Percentiles rank a stretch among this genome's conserved stretches.
Conservation (phyloP, 2,797 vertebrate species). For the Carcharodon carcharias region DNA sequence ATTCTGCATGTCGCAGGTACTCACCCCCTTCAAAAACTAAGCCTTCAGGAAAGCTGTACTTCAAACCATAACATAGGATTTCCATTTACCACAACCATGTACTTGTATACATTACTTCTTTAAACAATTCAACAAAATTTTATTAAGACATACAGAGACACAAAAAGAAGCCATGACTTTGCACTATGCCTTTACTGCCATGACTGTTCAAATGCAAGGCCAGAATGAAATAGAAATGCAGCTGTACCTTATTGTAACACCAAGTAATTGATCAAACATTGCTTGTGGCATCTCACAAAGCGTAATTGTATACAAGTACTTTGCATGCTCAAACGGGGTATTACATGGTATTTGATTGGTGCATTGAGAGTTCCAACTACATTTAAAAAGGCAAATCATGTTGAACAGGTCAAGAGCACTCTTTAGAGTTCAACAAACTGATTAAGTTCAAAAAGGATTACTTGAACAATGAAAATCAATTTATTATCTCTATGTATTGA, state of each 20-base stretch:
- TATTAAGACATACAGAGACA: background rate
- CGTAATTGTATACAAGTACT: background rate
- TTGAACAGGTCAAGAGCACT: background rate
- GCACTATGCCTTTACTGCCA: background rate
- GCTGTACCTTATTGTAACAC: background rate
- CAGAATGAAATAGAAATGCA: background rate
- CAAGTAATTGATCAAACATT: background rate
- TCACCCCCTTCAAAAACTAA: background rate
- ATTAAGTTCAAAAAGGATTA: conserved; percentile 18
- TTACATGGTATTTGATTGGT: background rate
- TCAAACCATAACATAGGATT: background rate
- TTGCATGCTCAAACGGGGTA: background rate
- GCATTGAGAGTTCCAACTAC: background rate
- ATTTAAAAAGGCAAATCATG: background rate
- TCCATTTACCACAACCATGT: background rate
- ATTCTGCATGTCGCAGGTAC: no score
- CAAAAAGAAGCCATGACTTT: background rate
- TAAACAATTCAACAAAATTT: no score
- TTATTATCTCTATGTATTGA: background rate
- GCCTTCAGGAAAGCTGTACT: background rate
- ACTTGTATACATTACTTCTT: background rate
- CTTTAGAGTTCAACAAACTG: background rate
- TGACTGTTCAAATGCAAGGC: background rate
- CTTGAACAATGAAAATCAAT: background rate
- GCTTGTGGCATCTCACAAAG: background rate